Percentiles rank a stretch among this genome's conserved stretches.
These are phyloP conservation scores for Callopanchax toddi DNA, from an alignment of 2,113 vertebrate genomes.

Conservation along the genomic window DNA sequence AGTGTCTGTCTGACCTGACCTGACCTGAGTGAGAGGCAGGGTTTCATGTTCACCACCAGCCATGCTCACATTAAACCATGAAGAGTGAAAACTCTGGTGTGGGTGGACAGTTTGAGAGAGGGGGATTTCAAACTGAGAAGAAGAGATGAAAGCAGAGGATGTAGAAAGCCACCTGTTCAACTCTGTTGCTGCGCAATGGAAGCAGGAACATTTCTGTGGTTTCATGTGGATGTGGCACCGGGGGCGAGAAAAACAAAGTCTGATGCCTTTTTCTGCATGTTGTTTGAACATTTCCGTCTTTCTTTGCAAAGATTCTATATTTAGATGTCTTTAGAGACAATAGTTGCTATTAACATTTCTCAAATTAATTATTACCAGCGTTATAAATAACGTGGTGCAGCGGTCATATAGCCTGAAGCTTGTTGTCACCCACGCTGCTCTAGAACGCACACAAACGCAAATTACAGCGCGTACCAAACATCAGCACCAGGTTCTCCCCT, in stretches of 20 bases:
- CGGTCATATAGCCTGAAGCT: too few relatives aligned
- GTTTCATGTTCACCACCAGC: neutral
- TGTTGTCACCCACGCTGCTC: too few relatives aligned
- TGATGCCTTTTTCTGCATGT: neutral
- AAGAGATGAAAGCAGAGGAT: conserved; percentile 6
- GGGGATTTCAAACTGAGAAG: conserved; percentile 16
- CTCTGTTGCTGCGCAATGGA: neutral
- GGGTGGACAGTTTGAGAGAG: conserved; percentile 23
- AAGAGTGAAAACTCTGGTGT: conserved; percentile 17
- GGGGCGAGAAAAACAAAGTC: neutral
- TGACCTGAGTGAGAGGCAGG: too few relatives aligned
- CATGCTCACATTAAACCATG: neutral
- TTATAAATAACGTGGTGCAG: too few relatives aligned
- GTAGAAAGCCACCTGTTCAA: conserved; percentile 8
- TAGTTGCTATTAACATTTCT: neutral
- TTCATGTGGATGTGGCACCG: neutral
- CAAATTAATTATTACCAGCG: neutral
- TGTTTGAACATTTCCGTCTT: neutral
- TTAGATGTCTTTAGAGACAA: neutral
- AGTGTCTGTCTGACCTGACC: too few relatives aligned
- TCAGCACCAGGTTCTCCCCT: too few relatives aligned
- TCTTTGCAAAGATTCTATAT: neutral
- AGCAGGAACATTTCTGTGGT: conserved; percentile 12
- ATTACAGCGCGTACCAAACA: too few relatives aligned
- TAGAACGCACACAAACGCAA: too few relatives aligned